A percentile compares a stretch with the other conserved stretches of the same genome.
These are phyloP conservation scores for Aegithalos caudatus DNA, from an alignment of 2,113 vertebrate genomes.

Conservation along the genomic window DNA sequence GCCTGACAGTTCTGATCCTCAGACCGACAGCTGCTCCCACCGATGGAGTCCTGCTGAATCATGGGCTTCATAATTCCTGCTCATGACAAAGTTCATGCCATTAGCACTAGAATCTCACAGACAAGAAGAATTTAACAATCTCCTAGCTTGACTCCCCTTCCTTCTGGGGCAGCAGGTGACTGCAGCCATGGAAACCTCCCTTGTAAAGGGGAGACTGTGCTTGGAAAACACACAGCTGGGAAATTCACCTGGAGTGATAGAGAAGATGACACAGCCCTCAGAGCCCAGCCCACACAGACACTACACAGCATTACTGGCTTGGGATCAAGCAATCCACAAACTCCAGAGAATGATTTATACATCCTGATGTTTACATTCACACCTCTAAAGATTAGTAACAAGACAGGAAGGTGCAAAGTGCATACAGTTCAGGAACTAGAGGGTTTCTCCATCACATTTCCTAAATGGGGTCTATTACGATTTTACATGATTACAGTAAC, in stretches of 20 bases:
- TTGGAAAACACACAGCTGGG: not conserved
- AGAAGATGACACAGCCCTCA: not conserved
- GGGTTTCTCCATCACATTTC: not conserved
- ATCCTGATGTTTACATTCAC: not conserved
- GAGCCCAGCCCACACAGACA: not conserved
- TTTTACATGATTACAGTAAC: not conserved
- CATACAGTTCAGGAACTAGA: not conserved
- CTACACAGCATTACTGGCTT: not conserved
- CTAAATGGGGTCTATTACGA: not conserved
- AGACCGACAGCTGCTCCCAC: slow-evolving; percentile 80
- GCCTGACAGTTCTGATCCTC: slow-evolving; percentile 86
- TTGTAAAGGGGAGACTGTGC: not conserved
- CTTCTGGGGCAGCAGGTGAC: not conserved
- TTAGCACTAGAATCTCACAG: not conserved
- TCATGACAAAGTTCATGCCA: not conserved
- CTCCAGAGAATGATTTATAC: not conserved
- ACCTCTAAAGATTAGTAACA: not conserved
- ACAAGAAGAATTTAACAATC: not conserved
- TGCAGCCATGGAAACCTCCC: not conserved
- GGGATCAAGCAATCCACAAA: not conserved
- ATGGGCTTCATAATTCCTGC: slow-evolving; percentile 91
- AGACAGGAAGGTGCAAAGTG: not conserved
- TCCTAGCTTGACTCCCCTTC: not conserved
- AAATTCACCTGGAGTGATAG: not conserved
- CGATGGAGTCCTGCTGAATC: slow-evolving; percentile 84